phyloP scores from a whole-genome alignment of 1,140 invertebrate genomes.

The Pseudobourletiella spinata region DNA sequence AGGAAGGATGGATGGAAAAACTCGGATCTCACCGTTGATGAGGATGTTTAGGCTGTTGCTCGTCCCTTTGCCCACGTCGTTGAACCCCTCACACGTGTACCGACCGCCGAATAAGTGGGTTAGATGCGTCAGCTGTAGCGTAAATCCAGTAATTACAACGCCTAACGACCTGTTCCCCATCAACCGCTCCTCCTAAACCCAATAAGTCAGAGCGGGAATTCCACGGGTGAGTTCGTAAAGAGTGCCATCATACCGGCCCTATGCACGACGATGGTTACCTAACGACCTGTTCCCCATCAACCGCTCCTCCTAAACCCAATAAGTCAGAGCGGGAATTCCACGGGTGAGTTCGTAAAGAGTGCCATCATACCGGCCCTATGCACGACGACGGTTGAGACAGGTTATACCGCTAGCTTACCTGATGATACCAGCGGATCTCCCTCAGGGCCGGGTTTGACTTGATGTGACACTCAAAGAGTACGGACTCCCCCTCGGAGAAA shows the following conservation, averaged over 20 bases:
- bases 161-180: conserved; percentile 8
- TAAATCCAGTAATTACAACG: conserved; percentile 30
- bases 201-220: conserved; percentile 3
- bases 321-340: neutral
- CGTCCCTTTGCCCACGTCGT: conserved; percentile 30
- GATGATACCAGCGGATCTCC: conserved; percentile 75
- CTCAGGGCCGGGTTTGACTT: conserved; percentile 75
- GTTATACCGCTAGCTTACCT: no score
- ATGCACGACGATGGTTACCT: no score
- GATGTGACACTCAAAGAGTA: conserved; percentile 57
- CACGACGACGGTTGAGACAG: no score
- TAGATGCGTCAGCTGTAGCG: conserved; percentile 25
- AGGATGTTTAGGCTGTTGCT: conserved; percentile 25
- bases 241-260: no score
- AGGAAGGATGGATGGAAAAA: neutral
- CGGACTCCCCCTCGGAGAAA: conserved; percentile 32
- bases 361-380: no score
- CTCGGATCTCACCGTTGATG: conserved; percentile 26
- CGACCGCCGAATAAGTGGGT: conserved; percentile 14
- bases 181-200: conserved; percentile 12
- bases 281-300: conserved; percentile 3
- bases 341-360: no score
- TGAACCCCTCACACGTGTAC: conserved; percentile 26
- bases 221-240: no score
- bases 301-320: conserved; percentile 4